These are phyloP conservation scores for Mohoua ochrocephala DNA, from an alignment of 2,113 vertebrate species.

Conservation along the genomic window DNA sequence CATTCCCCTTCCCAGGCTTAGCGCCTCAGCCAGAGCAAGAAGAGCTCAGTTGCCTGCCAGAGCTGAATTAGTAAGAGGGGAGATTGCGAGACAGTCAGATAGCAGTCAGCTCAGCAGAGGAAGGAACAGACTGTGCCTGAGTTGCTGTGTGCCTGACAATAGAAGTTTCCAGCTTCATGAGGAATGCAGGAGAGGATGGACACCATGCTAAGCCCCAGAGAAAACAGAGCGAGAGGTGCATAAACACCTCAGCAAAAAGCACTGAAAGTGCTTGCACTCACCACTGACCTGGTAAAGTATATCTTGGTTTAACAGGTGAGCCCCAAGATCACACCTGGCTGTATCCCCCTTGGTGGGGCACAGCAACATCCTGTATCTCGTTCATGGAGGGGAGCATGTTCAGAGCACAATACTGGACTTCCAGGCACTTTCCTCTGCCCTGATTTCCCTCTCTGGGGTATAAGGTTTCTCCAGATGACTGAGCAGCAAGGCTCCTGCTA, in stretches of 20 bases:
- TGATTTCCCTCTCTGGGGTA: neutral
- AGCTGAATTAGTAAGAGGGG: neutral
- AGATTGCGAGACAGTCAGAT: neutral
- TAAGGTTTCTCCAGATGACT: neutral
- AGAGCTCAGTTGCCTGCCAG: neutral
- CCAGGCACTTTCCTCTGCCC: neutral
- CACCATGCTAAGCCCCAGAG: neutral
- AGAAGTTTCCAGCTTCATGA: neutral
- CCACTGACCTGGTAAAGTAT: neutral
- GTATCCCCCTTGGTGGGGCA: neutral
- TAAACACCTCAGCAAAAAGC: neutral
- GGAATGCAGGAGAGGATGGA: neutral
- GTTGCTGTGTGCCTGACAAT: neutral
- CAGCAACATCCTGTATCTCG: neutral
- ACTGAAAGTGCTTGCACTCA: neutral
- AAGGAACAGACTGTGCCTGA: neutral
- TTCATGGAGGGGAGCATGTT: fast-evolving
- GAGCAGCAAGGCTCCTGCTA: neutral
- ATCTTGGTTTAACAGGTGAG: neutral
- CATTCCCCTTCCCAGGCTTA: neutral
- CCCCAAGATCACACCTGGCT: fast-evolving
- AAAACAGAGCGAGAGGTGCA: neutral
- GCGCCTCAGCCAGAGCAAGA: neutral
- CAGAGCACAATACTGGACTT: neutral
- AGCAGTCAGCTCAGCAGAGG: neutral